phyloP scores from a whole-genome alignment of 2,113 vertebrate genomes.

The Philantomba maxwellii region DNA sequence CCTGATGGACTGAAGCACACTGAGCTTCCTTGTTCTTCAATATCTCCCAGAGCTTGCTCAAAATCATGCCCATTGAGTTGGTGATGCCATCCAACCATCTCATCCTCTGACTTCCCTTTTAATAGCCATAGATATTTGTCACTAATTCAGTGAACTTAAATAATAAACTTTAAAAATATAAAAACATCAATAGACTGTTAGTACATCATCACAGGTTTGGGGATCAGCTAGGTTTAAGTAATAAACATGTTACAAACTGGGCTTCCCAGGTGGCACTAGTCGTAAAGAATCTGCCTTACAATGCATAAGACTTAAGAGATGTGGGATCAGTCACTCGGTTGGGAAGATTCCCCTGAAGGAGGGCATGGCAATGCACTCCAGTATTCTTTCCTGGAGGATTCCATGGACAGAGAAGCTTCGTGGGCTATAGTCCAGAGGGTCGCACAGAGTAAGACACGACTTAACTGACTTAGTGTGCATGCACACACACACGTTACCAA shows the following conservation, averaged over 20 bases:
- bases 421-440: neutral
- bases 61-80: neutral
- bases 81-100: neutral
- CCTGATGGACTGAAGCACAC: neutral
- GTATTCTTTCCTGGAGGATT: neutral
- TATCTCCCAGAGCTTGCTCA: neutral
- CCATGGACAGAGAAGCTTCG: rapidly evolving
- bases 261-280: neutral
- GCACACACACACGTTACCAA: neutral
- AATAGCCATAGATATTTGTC: neutral
- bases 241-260: neutral
- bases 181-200: neutral
- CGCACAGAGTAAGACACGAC: neutral
- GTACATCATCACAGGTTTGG: neutral
- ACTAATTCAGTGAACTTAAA: neutral
- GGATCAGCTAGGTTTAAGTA: neutral
- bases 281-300: neutral
- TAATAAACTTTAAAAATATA: neutral
- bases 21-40: neutral
- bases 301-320: neutral
- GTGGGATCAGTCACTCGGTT: neutral
- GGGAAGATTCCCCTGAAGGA: neutral
- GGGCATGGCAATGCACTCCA: neutral
- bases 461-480: neutral
- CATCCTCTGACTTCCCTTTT: neutral